A percentile compares a stretch with the other conserved stretches of the same genome.
phyloP scores from a whole-genome alignment of 1,140 invertebrate genomes.

The Rhopalosiphum padi region DNA sequence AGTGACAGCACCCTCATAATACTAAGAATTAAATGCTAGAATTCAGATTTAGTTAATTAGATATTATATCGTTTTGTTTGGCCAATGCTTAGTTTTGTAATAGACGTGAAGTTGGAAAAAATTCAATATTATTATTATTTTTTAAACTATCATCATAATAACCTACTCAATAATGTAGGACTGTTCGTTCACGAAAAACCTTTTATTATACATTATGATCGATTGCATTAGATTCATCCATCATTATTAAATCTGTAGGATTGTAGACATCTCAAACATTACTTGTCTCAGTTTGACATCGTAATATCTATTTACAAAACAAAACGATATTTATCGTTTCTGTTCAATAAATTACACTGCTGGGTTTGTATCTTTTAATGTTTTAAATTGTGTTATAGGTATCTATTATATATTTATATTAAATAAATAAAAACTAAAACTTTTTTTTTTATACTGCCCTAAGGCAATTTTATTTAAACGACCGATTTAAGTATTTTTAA shows the following conservation, averaged over 20 bases:
- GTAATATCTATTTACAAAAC: background rate
- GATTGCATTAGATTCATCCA: conserved; percentile 16
- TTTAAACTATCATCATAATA: background rate
- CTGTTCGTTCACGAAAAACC: conserved; percentile 17
- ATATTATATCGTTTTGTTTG: background rate
- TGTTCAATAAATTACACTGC: background rate
- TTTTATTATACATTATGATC: background rate
- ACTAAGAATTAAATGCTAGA: background rate
- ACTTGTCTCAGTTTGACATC: background rate
- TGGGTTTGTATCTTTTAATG: background rate
- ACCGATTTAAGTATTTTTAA: background rate
- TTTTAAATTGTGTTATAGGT: background rate
- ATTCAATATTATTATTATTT: conserved; percentile 5
- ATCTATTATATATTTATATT: background rate
- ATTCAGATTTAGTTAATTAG: background rate
- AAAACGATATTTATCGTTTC: conserved; percentile 21
- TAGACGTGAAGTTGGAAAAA: background rate
- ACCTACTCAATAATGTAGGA: background rate
- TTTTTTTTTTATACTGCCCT: background rate
- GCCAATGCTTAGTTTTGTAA: background rate
- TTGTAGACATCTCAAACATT: background rate
- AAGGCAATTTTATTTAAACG: background rate
- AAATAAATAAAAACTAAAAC: background rate
- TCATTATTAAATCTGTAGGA: background rate
- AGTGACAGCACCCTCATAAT: too few species aligned